A percentile compares a stretch with the other conserved stretches of the same genome.
Conservation (phyloP, 2,113 vertebrate genomes). For the Lycocorax pyrrhopterus region DNA sequence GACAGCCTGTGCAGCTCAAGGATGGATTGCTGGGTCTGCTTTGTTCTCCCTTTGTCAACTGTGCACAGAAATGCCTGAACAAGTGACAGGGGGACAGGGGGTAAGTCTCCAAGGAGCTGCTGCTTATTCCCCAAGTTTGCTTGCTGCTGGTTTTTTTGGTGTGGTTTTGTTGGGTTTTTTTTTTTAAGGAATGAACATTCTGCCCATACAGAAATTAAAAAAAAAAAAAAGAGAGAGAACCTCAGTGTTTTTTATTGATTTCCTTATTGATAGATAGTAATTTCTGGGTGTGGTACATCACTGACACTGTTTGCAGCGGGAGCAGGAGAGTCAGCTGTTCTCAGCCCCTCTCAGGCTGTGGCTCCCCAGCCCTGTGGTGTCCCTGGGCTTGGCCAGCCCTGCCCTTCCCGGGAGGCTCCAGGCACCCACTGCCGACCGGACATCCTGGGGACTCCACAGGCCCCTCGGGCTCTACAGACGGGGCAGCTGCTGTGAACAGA, state of each 20-base stretch:
- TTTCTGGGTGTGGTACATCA: background rate
- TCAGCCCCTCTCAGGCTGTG: background rate
- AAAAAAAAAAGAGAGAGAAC: background rate
- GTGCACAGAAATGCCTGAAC: background rate
- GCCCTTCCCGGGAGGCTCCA: background rate
- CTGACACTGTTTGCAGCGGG: background rate
- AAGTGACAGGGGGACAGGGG: background rate
- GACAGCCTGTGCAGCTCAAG: background rate
- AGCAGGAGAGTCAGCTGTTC: background rate
- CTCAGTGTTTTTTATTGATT: background rate
- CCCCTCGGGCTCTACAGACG: fast-evolving
- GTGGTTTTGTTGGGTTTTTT: background rate
- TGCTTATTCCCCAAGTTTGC: background rate
- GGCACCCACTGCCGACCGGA: fast-evolving
- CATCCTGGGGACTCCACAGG: fast-evolving
- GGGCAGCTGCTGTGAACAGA: background rate
- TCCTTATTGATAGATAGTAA: background rate
- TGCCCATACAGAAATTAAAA: background rate
- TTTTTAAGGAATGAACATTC: background rate
- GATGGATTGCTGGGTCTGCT: constrained; percentile 18
- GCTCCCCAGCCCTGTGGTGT: background rate
- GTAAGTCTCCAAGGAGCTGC: background rate
- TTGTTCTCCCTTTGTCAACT: background rate
- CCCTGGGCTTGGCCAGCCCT: background rate
- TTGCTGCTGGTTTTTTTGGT: background rate